Evolutionary conservation across 2,888 invertebrate genomes (phyloP), one percentile per base, ranked within the genome.

Genomic region (Emmelina monodactyla): DNA sequence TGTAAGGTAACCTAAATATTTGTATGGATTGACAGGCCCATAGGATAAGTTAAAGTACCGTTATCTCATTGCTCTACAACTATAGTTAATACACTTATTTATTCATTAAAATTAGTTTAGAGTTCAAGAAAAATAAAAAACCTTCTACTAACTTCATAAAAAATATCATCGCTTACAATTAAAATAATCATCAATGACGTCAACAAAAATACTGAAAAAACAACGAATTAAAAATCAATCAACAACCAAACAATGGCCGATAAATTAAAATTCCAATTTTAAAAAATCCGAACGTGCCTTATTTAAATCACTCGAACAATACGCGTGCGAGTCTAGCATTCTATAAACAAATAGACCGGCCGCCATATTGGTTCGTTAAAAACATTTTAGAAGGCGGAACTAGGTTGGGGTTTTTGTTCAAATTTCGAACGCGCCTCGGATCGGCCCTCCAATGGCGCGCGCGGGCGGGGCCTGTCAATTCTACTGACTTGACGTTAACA

Each of bases 311-410:
- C 43, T 29, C 11, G 4, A 29, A 29, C 29, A 29, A 29, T 29
- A 14, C 9, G 49, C 55, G 44, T 44, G 49, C 53, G 49, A 49
- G 53, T 56, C 59, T 64, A 61, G 53, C 59, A 58, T 52, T 58
- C 60, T 60, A 56, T 62, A 61, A 64, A 64, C 69, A 71, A 75
- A 73, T 71, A 73, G 70, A 62, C 61, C 53, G 56, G 55, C 61
- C 70, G 78, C 78, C 78, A 76, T 78, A 67, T 73, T 76, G 70
- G 66, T 57, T 66, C 62, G 59, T 64, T 66, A 66, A 73, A 71
- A 76, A 73, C 72, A 73, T 72, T 76, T 71, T 73, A 70, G 76
- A 75, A 79, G 76, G 78, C 78, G 78, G 76, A 75, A 72, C 78
- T 75, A 75, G 66, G 66, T 70, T 68, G 70, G 69, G 62, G 70